Conservation (phyloP, 2,113 vertebrate species). For the Ivindomyrus marchei region DNA sequence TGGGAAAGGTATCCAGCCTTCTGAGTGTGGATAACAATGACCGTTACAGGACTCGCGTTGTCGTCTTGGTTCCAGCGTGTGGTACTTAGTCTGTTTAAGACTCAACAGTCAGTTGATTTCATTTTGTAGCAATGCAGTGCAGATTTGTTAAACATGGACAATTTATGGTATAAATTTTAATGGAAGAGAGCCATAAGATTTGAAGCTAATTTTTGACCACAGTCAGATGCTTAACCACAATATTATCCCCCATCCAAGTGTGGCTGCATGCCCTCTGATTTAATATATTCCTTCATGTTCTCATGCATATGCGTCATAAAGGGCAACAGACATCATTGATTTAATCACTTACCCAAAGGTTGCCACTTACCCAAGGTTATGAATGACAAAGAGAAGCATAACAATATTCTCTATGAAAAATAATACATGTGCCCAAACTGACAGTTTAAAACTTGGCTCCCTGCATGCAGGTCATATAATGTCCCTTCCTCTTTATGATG, state of each 20-base stretch:
- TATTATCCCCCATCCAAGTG: background rate
- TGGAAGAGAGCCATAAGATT: background rate
- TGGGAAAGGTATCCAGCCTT: background rate
- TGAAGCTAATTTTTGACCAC: background rate
- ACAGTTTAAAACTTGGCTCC: background rate
- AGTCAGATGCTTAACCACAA: background rate
- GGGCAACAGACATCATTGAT: background rate
- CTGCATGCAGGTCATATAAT: background rate
- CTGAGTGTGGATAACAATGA: background rate
- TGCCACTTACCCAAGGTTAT: constrained; percentile 1
- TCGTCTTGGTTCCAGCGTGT: background rate
- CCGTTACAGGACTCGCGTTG: background rate
- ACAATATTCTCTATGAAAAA: constrained; percentile 2
- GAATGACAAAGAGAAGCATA: background rate
- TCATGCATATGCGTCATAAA: constrained; percentile 2
- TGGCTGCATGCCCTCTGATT: background rate
- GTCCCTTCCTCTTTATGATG: background rate
- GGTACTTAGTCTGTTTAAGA: background rate
- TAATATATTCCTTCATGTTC: background rate
- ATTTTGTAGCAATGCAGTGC: background rate
- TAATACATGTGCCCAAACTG: background rate
- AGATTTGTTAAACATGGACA: background rate
- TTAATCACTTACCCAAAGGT: background rate
- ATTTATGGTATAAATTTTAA: background rate
- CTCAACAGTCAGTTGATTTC: background rate